Conservation (phyloP, 2,797 vertebrate species). For the Cyclura pinguis region DNA sequence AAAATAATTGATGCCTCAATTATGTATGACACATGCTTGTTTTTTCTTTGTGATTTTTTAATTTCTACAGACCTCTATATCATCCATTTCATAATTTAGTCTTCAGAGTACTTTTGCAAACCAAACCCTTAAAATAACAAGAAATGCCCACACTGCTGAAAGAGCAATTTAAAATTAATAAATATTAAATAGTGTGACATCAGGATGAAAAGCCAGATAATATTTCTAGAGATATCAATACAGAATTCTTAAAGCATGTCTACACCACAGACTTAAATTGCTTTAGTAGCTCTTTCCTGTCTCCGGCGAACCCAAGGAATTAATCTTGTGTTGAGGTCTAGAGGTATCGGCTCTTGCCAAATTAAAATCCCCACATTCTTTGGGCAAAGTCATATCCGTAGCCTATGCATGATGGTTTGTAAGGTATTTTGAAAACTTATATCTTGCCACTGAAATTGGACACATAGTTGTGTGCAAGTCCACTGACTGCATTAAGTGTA, state of each 20-base stretch:
- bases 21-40: background rate
- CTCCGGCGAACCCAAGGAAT: background rate
- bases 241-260: background rate
- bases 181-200: background rate
- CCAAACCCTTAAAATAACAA: background rate
- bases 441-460: background rate
- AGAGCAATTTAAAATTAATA: background rate
- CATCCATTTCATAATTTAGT: background rate
- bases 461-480: background rate
- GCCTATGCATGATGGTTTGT: background rate
- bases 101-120: constrained; percentile 1
- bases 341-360: background rate
- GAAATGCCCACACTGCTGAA: background rate
- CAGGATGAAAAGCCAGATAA: background rate
- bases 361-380: background rate
- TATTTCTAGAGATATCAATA: background rate
- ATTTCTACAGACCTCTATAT: background rate
- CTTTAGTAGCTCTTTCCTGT: background rate
- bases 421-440: background rate
- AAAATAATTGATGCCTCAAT: background rate
- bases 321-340: background rate
- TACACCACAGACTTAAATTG: no score
- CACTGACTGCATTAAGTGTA: no score
- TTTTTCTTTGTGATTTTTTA: background rate
- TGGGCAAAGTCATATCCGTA: background rate